Evolutionary conservation across 2,113 vertebrate species (phyloP), one percentile per base, ranked within the genome.

Genomic region (Thamnaconus septentrionalis): DNA sequence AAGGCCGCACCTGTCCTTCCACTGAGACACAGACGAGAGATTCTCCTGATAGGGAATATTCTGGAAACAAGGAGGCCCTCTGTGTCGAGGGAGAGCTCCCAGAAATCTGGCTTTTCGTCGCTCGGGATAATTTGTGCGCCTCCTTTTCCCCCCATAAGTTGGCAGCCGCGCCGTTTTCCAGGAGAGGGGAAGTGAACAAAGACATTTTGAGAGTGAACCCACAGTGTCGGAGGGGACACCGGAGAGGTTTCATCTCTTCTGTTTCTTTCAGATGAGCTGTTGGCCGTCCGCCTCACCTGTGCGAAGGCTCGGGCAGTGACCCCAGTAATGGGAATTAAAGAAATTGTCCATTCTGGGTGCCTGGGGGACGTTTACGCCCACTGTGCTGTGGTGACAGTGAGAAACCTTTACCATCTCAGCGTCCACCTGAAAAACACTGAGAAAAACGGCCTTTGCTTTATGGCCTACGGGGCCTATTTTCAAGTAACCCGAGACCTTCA

Each of bases 401-500:
- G 57, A 60, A 62, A 11, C 67, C 53, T 71, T 64, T 51, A 64
- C 57, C 76, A 72, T 64, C 72, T 71, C 46, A 50, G 58, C 0
- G 4, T 59, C 52, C 52, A 59, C 8, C 41, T 46, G 42, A 66
- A 66, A 82, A 78, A 77, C 69, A 49, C 58, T 59, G 43, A 82
- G 64, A 64, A 87, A 90, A 85, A 56, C 82, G 76, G 9, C 43
- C 66, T 53, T 59, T 68, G 52, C 73, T 71, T 84, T 89, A 79
- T 86, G 64, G 79, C 79, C 70, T 31, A 31, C 74, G 65, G 54
- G 73, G 76, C 73, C 75, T 70, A 46, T 55, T 47, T 61, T 52
- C 69, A 31, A 48, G 85, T 85, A 91, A 91, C 79, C 79, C 81
- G 85, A 90, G 68, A 85, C 75, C 64, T 59, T 9, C 67, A 76